These are phyloP conservation scores for Tapirus indicus DNA, from an alignment of 2,797 vertebrate genomes.

Conservation along the genomic window DNA sequence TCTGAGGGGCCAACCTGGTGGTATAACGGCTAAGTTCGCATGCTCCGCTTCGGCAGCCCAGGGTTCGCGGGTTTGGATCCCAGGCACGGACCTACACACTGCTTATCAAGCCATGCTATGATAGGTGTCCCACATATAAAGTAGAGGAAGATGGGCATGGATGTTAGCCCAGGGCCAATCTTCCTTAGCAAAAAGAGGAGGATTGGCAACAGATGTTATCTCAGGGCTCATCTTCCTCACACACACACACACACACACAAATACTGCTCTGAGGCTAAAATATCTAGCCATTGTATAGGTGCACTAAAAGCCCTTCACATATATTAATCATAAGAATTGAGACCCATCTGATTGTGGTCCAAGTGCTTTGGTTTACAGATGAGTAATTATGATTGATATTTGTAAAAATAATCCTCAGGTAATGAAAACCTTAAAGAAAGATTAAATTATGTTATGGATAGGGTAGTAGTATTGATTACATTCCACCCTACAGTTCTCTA, in stretches of 20 bases:
- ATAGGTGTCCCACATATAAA: too few relatives aligned
- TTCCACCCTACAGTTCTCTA: slow-evolving; percentile 1
- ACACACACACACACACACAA: too few relatives aligned
- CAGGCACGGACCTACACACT: too few relatives aligned
- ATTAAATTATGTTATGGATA: not conserved
- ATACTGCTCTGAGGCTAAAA: not conserved
- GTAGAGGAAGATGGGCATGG: too few relatives aligned
- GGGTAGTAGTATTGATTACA: not conserved
- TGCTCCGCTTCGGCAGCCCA: too few relatives aligned
- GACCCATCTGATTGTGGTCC: not conserved
- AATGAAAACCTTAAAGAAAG: slow-evolving; percentile 23
- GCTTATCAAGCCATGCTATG: too few relatives aligned
- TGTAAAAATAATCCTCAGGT: not conserved
- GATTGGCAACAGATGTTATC: too few relatives aligned
- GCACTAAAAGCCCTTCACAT: not conserved
- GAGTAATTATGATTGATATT: not conserved
- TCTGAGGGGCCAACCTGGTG: not conserved
- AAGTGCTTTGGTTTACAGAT: not conserved
- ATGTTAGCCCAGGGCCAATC: too few relatives aligned
- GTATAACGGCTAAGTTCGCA: too few relatives aligned
- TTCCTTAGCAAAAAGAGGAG: too few relatives aligned
- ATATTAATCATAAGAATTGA: not conserved
- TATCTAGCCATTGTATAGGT: not conserved
- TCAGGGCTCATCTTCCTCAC: too few relatives aligned
- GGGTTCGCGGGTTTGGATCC: too few relatives aligned